A percentile compares a stretch with the other conserved stretches of the same genome.
phyloP scores from a whole-genome alignment of 2,113 vertebrate species.

The Platanista minor region DNA sequence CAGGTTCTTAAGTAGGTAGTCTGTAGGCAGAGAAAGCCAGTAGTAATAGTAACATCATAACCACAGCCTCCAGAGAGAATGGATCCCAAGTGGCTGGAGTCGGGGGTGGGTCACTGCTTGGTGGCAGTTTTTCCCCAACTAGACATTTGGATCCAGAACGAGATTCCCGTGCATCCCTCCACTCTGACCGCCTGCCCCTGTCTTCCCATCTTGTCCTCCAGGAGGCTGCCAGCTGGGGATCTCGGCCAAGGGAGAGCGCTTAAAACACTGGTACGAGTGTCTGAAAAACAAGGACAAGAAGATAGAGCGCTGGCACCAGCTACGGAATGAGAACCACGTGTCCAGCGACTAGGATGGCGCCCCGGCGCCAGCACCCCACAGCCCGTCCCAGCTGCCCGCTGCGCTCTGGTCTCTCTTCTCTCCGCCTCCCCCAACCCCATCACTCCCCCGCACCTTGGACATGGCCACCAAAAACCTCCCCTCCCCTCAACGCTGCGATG shows the following conservation, averaged over 20 bases:
- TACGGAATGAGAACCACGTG: constrained; percentile 90
- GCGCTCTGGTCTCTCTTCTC: constrained; percentile 72
- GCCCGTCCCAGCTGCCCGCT: background rate
- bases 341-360: constrained; percentile 87
- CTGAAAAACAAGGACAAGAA: constrained; percentile 99
- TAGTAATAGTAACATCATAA: accelerated
- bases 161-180: accelerated
- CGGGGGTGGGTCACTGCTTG: background rate
- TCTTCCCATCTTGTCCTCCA: constrained; percentile 31
- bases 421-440: background rate
- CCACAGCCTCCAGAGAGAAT: accelerated
- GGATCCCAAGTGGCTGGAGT: background rate
- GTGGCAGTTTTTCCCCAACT: background rate
- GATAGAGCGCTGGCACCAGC: constrained; percentile 98
- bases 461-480: background rate
- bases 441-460: background rate
- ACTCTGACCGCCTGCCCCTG: accelerated
- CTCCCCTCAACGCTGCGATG: background rate
- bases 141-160: background rate
- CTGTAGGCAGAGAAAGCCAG: background rate
- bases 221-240: constrained; percentile 94
- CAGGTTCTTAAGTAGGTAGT: background rate
- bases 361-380: background rate
- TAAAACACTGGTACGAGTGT: constrained; percentile 99
- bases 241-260: constrained; percentile 94